Evolutionary conservation across 2,888 invertebrate genomes (phyloP), one percentile per base, ranked within the genome.

Genomic region (Hypolimnas misippus): DNA sequence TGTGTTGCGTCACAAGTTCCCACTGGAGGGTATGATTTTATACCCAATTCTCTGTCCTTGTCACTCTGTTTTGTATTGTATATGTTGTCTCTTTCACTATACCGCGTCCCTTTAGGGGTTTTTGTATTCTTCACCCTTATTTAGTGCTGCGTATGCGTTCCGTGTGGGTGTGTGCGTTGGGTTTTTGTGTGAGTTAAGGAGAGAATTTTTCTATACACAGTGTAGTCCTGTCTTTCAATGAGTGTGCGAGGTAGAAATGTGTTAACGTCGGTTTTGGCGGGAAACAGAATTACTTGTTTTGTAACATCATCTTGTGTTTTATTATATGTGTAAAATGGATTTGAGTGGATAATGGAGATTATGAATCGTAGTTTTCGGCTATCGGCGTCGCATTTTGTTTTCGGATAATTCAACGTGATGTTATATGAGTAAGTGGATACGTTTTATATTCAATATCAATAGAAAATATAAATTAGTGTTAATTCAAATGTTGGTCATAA

Each of bases 71-170:
- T 69, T 56, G 58, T 65, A 64, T 70, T 68, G 53, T 44, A 60
- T 63, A 54, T 68, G 68, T 69, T 75, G 75, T 88, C 84, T 79
- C 81, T 77, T 75, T 86, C 78, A 56, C 31, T 1, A 12, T 59
- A 74, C 72, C 62, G 74, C 79, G 81, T 81, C 83, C 85, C 83
- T 84, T 83, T 73, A 70, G 76, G 82, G 80, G 80, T 83, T 86
- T 86, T 86, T 84, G 79, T 85, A 75, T 81, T 84, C 83, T 81
- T 81, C 84, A 86, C 89, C 89, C 91, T 86, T 87, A 86, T 83
- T 85, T 78, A 73, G 71, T 70, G 67, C 72, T 84, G 83, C 80
- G 84, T 81, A 76, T 77, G 77, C 83, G 81, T 70, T 61, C 31
- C 67, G 78, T 84, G 85, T 85, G 73, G 80, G 78, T 83, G 85